phyloP scores from a whole-genome alignment of 2,888 invertebrate genomes.

The Drosophila cracens region DNA sequence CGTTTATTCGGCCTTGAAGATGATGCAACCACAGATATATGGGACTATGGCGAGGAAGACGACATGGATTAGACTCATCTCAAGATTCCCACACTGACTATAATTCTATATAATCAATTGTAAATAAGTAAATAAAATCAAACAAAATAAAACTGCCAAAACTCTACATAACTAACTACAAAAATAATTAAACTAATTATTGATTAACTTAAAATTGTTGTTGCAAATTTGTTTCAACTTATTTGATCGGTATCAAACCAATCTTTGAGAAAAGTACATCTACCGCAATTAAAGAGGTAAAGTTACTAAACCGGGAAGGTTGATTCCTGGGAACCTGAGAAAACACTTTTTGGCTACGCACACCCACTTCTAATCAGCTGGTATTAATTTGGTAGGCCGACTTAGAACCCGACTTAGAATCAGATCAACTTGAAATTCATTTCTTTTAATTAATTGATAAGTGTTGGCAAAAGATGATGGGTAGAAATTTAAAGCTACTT shows the following conservation, averaged over 20 bases:
- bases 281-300: background rate
- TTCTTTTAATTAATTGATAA: background rate
- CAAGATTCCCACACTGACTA: slow-evolving; percentile 15
- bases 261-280: too few species aligned
- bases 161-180: too few species aligned
- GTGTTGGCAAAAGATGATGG: background rate
- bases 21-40: slow-evolving; percentile 85
- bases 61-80: slow-evolving; percentile 31
- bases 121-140: slow-evolving; percentile 10
- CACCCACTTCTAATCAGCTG: background rate
- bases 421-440: background rate
- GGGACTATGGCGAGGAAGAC: slow-evolving; percentile 87
- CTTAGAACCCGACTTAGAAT: background rate
- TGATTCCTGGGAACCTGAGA: background rate
- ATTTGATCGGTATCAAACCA: too few species aligned
- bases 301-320: background rate
- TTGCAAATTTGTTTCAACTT: too few species aligned
- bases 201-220: too few species aligned
- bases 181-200: too few species aligned
- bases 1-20: slow-evolving; percentile 79
- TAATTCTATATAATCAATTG: slow-evolving; percentile 7
- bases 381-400: background rate
- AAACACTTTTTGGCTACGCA: background rate
- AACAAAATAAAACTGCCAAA: background rate
- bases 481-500: background rate